A percentile compares a stretch with the other conserved stretches of the same genome.
Evolutionary conservation across 2,113 vertebrate genomes (phyloP).

Genomic region (Rhegmatorhina hoffmannsi): DNA sequence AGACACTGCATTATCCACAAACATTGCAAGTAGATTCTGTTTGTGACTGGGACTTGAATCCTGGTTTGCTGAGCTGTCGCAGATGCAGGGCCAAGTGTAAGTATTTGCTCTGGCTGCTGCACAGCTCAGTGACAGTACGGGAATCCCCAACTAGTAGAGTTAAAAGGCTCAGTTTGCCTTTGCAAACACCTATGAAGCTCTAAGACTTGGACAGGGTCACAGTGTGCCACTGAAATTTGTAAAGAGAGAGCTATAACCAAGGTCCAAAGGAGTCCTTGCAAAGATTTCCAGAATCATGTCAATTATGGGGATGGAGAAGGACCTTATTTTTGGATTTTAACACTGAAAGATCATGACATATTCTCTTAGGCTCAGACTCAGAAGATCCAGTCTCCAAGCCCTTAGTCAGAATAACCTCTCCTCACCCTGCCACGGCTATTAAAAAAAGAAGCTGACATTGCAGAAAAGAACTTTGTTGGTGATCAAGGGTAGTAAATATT

Average conservation of each 20-base stretch:
- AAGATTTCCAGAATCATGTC: not conserved
- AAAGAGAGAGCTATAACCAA: not conserved
- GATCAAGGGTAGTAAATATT: not conserved
- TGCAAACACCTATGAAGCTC: not conserved
- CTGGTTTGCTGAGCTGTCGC: accelerated
- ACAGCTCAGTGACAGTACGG: not conserved
- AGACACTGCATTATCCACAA: not conserved
- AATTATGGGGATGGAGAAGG: not conserved
- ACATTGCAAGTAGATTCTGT: not conserved
- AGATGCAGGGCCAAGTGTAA: not conserved
- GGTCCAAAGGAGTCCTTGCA: not conserved
- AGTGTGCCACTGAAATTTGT: not conserved
- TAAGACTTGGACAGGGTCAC: not conserved
- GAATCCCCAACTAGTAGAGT: not conserved
- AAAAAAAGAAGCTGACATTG: not conserved
- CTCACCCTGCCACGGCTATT: too few relatives aligned
- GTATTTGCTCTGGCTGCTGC: not conserved
- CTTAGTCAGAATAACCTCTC: too few relatives aligned
- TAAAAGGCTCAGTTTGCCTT: not conserved
- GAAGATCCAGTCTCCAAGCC: too few relatives aligned
- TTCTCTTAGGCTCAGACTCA: too few relatives aligned
- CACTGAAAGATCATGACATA: too few relatives aligned
- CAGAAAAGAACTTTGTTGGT: constrained; percentile 15
- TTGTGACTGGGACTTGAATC: accelerated
- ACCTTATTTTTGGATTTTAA: too few relatives aligned